A percentile compares a stretch with the other conserved stretches of the same genome.
phyloP scores from a whole-genome alignment of 2,888 invertebrate species.

The Pseudeuparius sepicola region DNA sequence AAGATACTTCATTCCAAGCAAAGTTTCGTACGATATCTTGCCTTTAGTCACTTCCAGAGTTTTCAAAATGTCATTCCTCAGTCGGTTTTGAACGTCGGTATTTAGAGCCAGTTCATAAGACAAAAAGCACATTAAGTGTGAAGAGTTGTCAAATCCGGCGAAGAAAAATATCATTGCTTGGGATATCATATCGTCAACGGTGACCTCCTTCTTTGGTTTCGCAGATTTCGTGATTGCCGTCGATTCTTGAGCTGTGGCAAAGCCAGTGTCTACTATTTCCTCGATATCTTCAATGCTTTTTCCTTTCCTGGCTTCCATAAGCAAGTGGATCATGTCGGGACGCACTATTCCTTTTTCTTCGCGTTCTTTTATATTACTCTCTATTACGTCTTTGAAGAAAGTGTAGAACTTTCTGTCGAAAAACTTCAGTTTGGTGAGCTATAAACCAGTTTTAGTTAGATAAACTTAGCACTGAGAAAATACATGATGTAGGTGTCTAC shows the following conservation, averaged over 20 bases:
- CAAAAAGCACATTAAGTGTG: constrained; percentile 20
- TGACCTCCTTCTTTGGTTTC: constrained; percentile 18
- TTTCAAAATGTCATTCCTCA: constrained; percentile 23
- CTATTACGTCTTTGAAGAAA: constrained; percentile 25
- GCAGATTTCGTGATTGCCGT: constrained; percentile 22
- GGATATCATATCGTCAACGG: constrained; percentile 24
- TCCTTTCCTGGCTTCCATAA: constrained; percentile 42
- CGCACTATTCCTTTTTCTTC: constrained; percentile 23
- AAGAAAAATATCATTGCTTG: constrained; percentile 28
- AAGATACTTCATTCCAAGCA: constrained; percentile 43
- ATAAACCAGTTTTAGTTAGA: too few relatives aligned
- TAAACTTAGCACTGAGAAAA: too few relatives aligned
- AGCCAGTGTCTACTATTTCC: constrained; percentile 18
- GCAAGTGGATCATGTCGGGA: constrained; percentile 42
- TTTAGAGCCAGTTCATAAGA: constrained; percentile 25
- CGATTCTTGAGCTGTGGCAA: constrained; percentile 27
- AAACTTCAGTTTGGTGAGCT: constrained; percentile 23
- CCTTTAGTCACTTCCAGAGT: constrained; percentile 12
- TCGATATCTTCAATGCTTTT: too few relatives aligned
- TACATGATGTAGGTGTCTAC: too few relatives aligned
- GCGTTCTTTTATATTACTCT: constrained; percentile 22
- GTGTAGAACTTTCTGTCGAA: constrained; percentile 19
- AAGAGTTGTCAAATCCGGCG: constrained; percentile 26
- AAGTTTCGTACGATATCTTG: constrained; percentile 35
- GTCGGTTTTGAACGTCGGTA: constrained; percentile 22